Evolutionary conservation across 30 jellyfish, hydroid and myxozoan genomes (phyloP).

Genomic region (Nemopilema nomurai): DNA sequence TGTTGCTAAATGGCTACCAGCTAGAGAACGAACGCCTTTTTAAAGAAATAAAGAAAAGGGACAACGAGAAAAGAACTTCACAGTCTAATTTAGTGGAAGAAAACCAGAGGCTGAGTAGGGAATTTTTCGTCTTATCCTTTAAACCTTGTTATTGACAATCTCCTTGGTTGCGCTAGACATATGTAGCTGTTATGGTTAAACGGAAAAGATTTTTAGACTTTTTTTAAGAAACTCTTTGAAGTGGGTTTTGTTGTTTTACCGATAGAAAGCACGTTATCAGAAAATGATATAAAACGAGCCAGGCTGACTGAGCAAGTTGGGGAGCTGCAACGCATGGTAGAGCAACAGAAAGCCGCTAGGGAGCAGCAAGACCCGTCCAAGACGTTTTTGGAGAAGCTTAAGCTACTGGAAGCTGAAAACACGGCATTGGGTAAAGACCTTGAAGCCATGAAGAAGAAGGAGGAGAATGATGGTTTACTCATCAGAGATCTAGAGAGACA

Average conservation of each 20-base stretch:
- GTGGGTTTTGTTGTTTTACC: not conserved
- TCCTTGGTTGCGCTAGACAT: not conserved
- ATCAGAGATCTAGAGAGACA: conserved; percentile 68
- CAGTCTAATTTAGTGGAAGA: conserved; percentile 59
- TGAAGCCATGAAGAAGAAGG: conserved; percentile 20
- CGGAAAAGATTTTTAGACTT: too few species aligned
- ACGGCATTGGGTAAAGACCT: conserved; percentile 13
- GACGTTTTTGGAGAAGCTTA: not conserved
- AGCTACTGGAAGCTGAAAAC: conserved; percentile 40
- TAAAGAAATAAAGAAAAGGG: conserved; percentile 37
- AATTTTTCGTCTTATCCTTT: not conserved
- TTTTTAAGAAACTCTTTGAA: not conserved
- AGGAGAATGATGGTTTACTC: conserved; percentile 1
- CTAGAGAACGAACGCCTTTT: conserved; percentile 69
- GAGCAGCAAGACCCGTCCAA: not conserved
- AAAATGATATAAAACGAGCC: not conserved
- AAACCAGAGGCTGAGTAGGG: conserved; percentile 57
- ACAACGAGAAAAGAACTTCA: conserved; percentile 32
- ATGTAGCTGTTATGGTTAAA: too few species aligned
- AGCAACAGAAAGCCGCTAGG: not conserved
- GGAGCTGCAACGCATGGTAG: not conserved
- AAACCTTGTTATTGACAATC: not conserved
- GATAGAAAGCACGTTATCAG: not conserved
- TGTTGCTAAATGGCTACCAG: conserved; percentile 73
- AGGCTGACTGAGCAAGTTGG: not conserved